Base-by-base conservation (phyloP, 2,113 vertebrate genomes). In the Cochlearius cochlearius region DNA sequence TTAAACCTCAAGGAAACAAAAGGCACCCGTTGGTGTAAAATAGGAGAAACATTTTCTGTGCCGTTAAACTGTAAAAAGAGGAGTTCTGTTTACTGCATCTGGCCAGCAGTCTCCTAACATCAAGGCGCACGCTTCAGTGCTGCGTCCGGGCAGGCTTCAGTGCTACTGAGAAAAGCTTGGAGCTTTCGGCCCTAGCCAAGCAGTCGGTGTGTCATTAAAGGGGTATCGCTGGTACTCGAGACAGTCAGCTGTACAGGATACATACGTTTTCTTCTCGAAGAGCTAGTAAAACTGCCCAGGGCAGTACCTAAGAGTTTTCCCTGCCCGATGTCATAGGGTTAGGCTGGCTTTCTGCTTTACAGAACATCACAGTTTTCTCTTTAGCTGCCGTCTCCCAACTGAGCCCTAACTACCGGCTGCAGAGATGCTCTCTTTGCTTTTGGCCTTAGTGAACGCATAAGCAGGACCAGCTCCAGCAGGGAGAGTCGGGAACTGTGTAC, bases 251-350 rank as follows among this genome's bases (percentile, higher is more conserved):
- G 71, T 27, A 22, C 17, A 55, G 12, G 45, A 94, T 91, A 62
- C 53, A 29, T 86, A 92, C 66, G 43, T 92, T 60, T 71, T 58
- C 63, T 60, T 58, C 84, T n/a, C 26, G 43, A 82, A 69, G 27
- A 53, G n/a, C 17, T 64, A 36, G 36, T 29, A 45, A 50, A 88
- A 41, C 21, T 14, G 45, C 68, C 26, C 34, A 43, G 41, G 73
- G 50, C 63, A 59, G 43, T 27, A 30, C n/a, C 41, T 6, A 7
- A 52, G 64, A 67, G 74, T 30, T 68, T 64, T 76, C 34, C 25
- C 56, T 68, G 49, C 7, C 49, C 0, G 0, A 2, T 67, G 59
- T n/a, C 45, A 2, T 2, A 1, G 69, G 62, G 72, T 13, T 26
- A 53, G 50, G 1, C 12, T 36, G 59, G 45, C 45, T 73, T 58